phyloP scores from a whole-genome alignment of 2,888 invertebrate species.

The Drosophila fulvimacula region DNA sequence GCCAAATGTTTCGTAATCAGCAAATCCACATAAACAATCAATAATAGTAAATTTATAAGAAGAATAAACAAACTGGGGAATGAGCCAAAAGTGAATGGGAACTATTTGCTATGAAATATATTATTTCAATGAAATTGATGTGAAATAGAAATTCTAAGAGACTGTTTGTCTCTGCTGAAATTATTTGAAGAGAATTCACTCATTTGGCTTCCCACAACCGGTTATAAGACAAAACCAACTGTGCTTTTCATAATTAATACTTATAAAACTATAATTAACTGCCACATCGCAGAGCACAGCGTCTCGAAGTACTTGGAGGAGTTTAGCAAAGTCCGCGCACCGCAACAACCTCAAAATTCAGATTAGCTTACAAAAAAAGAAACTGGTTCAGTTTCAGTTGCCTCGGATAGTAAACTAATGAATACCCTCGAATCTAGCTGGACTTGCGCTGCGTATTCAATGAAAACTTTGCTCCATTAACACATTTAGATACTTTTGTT shows the following conservation, averaged over 20 bases:
- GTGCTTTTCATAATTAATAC: slow-evolving; percentile 40
- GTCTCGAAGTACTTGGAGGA: background rate
- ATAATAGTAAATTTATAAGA: slow-evolving; percentile 8
- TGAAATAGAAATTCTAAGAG: background rate
- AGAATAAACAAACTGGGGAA: background rate
- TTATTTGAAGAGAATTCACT: slow-evolving; percentile 27
- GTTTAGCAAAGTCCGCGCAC: slow-evolving; percentile 18
- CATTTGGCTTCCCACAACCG: slow-evolving; percentile 59
- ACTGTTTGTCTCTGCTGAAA: background rate
- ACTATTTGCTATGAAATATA: background rate
- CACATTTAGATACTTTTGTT: slow-evolving; percentile 38
- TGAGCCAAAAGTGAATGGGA: background rate
- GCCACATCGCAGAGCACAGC: slow-evolving; percentile 18
- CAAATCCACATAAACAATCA: slow-evolving; percentile 4
- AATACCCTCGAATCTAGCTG: slow-evolving; percentile 10
- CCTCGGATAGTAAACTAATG: background rate
- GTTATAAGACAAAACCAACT: slow-evolving; percentile 32
- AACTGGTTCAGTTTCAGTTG: slow-evolving; percentile 24
- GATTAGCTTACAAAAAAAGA: slow-evolving; percentile 42
- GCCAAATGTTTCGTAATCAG: slow-evolving; percentile 12
- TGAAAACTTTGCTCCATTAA: slow-evolving; percentile 32
- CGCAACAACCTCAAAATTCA: slow-evolving; percentile 45
- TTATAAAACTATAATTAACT: slow-evolving; percentile 28
- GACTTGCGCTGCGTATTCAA: background rate
- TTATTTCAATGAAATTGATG: background rate